Conservation (phyloP, 2,888 invertebrate genomes). For the Amaurobius ferox region DNA sequence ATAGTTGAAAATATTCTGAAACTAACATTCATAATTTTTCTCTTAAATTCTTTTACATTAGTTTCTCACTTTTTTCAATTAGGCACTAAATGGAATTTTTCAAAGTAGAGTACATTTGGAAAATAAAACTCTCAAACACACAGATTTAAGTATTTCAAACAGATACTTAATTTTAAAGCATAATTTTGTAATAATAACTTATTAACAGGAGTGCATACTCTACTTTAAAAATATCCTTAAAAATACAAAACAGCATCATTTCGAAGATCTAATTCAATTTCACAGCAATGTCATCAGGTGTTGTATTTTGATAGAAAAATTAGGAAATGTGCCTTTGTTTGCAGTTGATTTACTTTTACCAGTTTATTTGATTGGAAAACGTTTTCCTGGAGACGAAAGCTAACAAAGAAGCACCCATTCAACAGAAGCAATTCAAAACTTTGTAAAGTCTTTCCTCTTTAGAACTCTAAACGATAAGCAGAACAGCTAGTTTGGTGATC, state of each 20-base stretch:
- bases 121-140: background rate
- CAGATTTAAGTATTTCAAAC: too few species aligned
- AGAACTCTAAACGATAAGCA: conserved; percentile 98
- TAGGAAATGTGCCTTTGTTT: conserved; percentile 35
- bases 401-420: conserved; percentile 71
- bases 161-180: background rate
- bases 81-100: conserved; percentile 65
- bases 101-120: conserved; percentile 53
- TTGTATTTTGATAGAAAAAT: conserved; percentile 36
- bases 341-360: conserved; percentile 22
- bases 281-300: background rate
- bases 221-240: conserved; percentile 64
- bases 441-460: conserved; percentile 70
- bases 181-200: background rate
- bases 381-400: conserved; percentile 48
- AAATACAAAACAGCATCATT: conserved; percentile 24
- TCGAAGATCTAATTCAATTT: conserved; percentile 30
- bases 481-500: conserved; percentile 98
- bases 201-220: conserved; percentile 36
- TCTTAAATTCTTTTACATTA: conserved; percentile 54
- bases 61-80: conserved; percentile 64
- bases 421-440: conserved; percentile 58
- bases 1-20: conserved; percentile 27
- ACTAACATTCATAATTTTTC: conserved; percentile 44
- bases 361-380: conserved; percentile 41